These are phyloP conservation scores for Diachasma alloeum DNA, from an alignment of 1,140 invertebrate genomes.

Conservation along the genomic window DNA sequence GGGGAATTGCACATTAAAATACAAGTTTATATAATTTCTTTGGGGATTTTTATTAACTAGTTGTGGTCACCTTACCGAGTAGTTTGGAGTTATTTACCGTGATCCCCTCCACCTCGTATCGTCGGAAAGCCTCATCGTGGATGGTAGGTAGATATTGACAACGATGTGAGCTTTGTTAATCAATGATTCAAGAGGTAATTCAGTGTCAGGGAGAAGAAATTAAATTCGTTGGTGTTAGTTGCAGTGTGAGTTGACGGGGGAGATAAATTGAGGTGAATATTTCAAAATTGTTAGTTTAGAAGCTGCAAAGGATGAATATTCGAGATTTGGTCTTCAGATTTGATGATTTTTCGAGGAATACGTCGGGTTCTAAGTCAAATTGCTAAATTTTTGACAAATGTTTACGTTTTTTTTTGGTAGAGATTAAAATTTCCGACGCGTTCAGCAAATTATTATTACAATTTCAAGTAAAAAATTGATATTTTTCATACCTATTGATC, in stretches of 20 bases:
- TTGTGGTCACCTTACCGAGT: slow-evolving; percentile 53
- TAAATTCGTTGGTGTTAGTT: slow-evolving; percentile 10
- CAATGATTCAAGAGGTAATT: slow-evolving; percentile 40
- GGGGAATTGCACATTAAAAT: slow-evolving; percentile 55
- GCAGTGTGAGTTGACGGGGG: neutral
- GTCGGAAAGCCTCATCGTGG: slow-evolving; percentile 51
- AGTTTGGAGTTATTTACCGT: slow-evolving; percentile 15
- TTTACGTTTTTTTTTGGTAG: no score
- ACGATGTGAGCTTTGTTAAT: slow-evolving; percentile 52
- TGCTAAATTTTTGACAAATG: no score
- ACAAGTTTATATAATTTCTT: slow-evolving; percentile 38
- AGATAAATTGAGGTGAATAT: neutral
- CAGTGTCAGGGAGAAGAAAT: neutral
- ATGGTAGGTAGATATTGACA: slow-evolving; percentile 19
- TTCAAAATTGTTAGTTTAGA: neutral
- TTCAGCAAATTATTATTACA: no score
- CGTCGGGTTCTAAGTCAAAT: no score
- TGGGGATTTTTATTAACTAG: slow-evolving; percentile 14
- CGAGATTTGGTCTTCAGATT: no score
- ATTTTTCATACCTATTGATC: no score
- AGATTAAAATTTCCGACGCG: no score
- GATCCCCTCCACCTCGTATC: slow-evolving; percentile 52
- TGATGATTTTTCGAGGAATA: no score
- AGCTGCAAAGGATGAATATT: neutral
- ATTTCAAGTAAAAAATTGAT: no score